Evolutionary conservation across 2,113 vertebrate genomes (phyloP), one percentile per base, ranked within the genome.

Genomic region (Caretta caretta): DNA sequence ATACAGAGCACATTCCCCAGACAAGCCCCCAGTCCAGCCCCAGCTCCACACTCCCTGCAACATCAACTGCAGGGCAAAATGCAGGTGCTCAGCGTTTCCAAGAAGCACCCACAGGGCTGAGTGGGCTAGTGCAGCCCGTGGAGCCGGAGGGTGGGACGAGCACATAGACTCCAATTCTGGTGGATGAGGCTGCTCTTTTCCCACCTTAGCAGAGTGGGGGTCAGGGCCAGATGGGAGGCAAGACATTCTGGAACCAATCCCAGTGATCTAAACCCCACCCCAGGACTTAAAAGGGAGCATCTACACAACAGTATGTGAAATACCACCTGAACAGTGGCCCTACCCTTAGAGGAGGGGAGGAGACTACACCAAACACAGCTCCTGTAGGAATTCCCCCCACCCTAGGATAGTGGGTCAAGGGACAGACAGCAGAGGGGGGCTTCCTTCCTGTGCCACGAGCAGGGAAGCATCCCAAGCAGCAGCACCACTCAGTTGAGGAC

Each of bases 391-490:
- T 79, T 49, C 85, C 51, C 42, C 76, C 81, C 83, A 22, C 10
- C 24, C 31, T 35, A 38, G 50, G 27, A 1, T 0, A 1, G 50
- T 20, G 76, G 8, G 4, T 0, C n/a, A 1, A 24, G 31, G 3
- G 90, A 31, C 83, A 80, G 72, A 2, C 38, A 49, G 1, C 0
- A 1, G 81, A 49, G 53, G 46, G 35, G 31, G 59, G 27, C 59
- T 9, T 4, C 11, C 42, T 20, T 57, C 65, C 16, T 87, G 79
- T 56, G 75, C 6, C 0, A 2, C 57, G 83, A 0, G 0, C 0
- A 31, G 81, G 59, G 20, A 49, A 75, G 24, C 29, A 12, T 13
- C 59, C 75, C 5, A 65, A 11, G 25, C 27, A 0, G 5, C 76
- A 53, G 78, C 51, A 59, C 82, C 89, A 48, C 65, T 48, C 42